Evolutionary conservation across 2,888 invertebrate species (phyloP).

Genomic region (Plusia festucae): DNA sequence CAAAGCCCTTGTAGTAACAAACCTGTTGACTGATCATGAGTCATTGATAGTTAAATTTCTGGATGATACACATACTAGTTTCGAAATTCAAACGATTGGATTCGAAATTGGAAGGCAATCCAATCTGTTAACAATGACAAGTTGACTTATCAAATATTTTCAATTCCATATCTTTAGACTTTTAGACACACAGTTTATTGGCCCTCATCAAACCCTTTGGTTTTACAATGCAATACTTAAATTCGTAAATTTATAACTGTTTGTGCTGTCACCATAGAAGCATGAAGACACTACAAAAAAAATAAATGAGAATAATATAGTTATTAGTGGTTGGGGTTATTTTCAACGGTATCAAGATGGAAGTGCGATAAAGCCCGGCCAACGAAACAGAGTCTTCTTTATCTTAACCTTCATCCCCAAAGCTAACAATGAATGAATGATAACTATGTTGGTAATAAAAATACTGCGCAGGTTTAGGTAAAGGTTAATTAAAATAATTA

Average conservation of each 20-base stretch:
- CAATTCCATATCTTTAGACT: too few species aligned
- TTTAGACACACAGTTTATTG: not conserved
- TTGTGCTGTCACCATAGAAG: conserved; percentile 14
- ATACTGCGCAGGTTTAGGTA: not conserved
- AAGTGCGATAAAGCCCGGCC: conserved; percentile 25
- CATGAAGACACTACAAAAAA: conserved; percentile 31
- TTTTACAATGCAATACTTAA: not conserved
- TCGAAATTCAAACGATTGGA: too few species aligned
- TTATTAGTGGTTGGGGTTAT: conserved; percentile 45
- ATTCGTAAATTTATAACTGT: conserved; percentile 21
- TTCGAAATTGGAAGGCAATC: too few species aligned
- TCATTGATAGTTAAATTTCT: too few species aligned
- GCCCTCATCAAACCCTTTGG: not conserved
- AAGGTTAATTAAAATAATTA: conserved; percentile 4
- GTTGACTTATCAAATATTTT: too few species aligned
- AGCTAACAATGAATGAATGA: conserved; percentile 8
- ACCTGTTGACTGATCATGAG: too few species aligned
- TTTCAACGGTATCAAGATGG: conserved; percentile 43
- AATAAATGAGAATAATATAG: conserved; percentile 41
- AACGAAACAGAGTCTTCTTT: conserved; percentile 20
- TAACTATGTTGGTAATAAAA: conserved; percentile 3
- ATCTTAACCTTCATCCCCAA: conserved; percentile 5
- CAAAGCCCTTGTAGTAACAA: too few species aligned
- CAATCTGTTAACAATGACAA: too few species aligned
- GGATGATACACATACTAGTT: too few species aligned